phyloP scores from a whole-genome alignment of 2,113 vertebrate species.

The Pteronura brasiliensis region DNA sequence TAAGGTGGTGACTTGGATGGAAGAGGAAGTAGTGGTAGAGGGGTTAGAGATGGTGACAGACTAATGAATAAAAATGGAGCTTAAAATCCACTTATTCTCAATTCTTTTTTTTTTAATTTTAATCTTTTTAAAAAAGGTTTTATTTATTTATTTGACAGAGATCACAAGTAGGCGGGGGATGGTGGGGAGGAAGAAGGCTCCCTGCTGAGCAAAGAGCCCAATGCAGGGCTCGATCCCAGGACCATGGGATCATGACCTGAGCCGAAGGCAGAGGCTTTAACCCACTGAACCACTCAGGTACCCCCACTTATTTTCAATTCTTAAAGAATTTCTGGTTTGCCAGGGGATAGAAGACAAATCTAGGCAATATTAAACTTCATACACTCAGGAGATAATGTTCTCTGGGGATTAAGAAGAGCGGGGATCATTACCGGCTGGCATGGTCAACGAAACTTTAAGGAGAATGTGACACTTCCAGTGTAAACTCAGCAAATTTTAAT shows the following conservation, averaged over 20 bases:
- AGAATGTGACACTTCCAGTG: background rate
- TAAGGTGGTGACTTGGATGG: no score
- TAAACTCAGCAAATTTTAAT: background rate
- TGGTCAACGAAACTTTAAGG: background rate
- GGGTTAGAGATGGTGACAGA: no score
- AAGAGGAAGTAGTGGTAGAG: fast-evolving
- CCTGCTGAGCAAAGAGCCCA: no score
- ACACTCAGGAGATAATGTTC: background rate
- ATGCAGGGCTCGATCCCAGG: no score
- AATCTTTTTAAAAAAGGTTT: no score
- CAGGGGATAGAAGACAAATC: background rate
- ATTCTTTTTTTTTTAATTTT: background rate
- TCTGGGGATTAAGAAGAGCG: background rate
- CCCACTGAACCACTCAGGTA: no score
- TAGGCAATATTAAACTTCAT: background rate
- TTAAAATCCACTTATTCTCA: background rate
- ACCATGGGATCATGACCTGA: no score
- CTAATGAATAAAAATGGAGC: background rate
- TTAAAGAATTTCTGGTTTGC: background rate
- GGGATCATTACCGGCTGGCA: no score
- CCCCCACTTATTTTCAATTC: background rate
- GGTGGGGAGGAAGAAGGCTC: no score
- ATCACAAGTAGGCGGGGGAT: no score
- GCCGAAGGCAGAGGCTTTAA: no score
- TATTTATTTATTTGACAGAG: no score